These are phyloP conservation scores for Dolichallabes microphthalmus DNA, from an alignment of 2,113 vertebrate species.

Conservation along the genomic window DNA sequence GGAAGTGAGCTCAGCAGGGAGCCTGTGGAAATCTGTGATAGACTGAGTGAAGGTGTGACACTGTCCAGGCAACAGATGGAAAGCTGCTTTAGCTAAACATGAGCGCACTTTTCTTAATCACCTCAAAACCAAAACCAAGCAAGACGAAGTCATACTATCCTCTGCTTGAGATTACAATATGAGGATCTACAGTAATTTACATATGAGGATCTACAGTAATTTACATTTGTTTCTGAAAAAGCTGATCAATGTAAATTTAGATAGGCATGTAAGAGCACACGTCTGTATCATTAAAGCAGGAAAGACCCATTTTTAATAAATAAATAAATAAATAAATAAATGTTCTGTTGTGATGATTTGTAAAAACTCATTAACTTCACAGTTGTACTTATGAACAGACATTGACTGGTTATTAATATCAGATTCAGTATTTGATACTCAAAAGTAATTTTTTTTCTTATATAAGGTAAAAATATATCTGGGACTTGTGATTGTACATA, in stretches of 20 bases:
- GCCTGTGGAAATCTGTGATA: slow-evolving; percentile 24
- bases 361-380: not conserved
- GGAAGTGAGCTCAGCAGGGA: slow-evolving; percentile 44
- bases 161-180: not conserved
- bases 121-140: not conserved
- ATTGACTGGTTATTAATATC: slow-evolving; percentile 5
- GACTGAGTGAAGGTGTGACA: slow-evolving; percentile 41
- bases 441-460: not conserved
- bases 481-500: not conserved
- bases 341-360: not conserved
- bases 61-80: slow-evolving; percentile 46
- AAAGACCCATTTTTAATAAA: too few species aligned
- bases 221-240: not conserved
- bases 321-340: too few species aligned
- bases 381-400: not conserved
- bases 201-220: not conserved
- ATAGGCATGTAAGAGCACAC: not conserved
- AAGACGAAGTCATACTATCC: not conserved
- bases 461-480: too few species aligned
- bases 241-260: not conserved
- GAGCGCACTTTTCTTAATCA: not conserved
- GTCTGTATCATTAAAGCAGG: not conserved
- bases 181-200: too few species aligned
- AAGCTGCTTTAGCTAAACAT: slow-evolving; percentile 36
- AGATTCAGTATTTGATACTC: not conserved